Base-by-base conservation (phyloP, 2,888 invertebrate species). In the Agrochola litura region DNA sequence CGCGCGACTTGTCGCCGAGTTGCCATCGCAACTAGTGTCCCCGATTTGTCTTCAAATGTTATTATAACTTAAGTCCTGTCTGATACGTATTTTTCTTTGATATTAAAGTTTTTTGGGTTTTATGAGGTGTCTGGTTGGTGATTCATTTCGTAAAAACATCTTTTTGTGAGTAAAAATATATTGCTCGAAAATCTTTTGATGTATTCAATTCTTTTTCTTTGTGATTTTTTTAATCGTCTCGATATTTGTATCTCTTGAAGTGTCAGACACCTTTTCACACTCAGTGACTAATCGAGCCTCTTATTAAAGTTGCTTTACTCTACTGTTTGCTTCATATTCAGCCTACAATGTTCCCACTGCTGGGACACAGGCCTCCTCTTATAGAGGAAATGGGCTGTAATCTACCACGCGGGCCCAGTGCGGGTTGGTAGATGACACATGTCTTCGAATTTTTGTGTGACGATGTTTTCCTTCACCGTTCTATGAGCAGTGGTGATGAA, bases 1-100 rank as follows among this genome's bases (percentile, higher is more conserved):
- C 87, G 88, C 66, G 81, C 86, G 89, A 89, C 89, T 90, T 90
- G 89, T 88, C 90, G 90, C 86, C 88, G 79, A 84, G 86, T 85
- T 84, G 90, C 81, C 83, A 79, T 80, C 76, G 83, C 79, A 80
- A 81, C 85, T 87, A 88, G 88, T 89, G 83, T 87, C 85, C 49
- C 37, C 72, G 78, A 84, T 87, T 85, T 87, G 64, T 84, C 85
- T 83, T 80, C 69, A 79, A 85, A 81, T 82, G 49, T 80, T 83
- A 81, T 84, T 81, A 77, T 72, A 88, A 80, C 81, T 66, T 63
- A 67, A 81, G 65, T n/a, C 65, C 25, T 73, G 60, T 73, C 73
- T 86, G 54, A 76, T 73, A 66, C 54, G 70, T 66, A 79, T 78
- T 84, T 85, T 86, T 66, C 84, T 84, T 72, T 75, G 37, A 46